Percentiles rank a stretch among this genome's conserved stretches.
phyloP scores from a whole-genome alignment of 2,113 vertebrate species.

The Amia ocellicauda region DNA sequence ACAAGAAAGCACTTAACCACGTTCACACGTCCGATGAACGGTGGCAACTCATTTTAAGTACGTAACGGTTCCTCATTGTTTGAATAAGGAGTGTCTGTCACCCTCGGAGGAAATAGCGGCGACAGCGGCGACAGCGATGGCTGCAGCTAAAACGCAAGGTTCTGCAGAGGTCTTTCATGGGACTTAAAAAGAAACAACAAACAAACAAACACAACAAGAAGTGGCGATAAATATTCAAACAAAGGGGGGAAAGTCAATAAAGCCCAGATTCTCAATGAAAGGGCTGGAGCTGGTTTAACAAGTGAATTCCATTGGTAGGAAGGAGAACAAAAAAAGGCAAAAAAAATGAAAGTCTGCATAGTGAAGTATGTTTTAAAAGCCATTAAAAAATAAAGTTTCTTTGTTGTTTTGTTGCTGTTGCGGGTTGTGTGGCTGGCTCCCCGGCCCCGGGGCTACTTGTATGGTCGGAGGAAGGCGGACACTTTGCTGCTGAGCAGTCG shows the following conservation, averaged over 20 bases:
- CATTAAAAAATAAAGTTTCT: constrained; percentile 38
- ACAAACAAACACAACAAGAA: constrained; percentile 33
- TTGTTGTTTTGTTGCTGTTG: constrained; percentile 36
- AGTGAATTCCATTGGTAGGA: neutral
- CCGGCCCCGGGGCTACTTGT: constrained; percentile 74
- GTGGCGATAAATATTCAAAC: constrained; percentile 21
- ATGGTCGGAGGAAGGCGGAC: constrained; percentile 91
- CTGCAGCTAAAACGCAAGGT: neutral
- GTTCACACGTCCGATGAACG: neutral
- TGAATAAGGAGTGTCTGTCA: neutral
- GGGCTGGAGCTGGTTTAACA: neutral
- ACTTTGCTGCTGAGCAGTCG: constrained; percentile 98
- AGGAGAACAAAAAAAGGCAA: neutral
- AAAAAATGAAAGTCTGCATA: constrained; percentile 51
- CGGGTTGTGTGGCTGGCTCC: constrained; percentile 2
- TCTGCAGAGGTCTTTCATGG: neutral
- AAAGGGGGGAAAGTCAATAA: neutral
- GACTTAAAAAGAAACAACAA: constrained; percentile 4
- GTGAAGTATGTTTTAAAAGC: constrained; percentile 56
- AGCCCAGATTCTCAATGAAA: neutral
- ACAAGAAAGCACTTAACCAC: neutral
- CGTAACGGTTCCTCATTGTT: neutral
- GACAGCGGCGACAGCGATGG: neutral
- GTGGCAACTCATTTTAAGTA: constrained; percentile 5
- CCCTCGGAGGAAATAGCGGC: too few species aligned